phyloP scores from a whole-genome alignment of 1,140 invertebrate species.

The Tachypleus tridentatus region DNA sequence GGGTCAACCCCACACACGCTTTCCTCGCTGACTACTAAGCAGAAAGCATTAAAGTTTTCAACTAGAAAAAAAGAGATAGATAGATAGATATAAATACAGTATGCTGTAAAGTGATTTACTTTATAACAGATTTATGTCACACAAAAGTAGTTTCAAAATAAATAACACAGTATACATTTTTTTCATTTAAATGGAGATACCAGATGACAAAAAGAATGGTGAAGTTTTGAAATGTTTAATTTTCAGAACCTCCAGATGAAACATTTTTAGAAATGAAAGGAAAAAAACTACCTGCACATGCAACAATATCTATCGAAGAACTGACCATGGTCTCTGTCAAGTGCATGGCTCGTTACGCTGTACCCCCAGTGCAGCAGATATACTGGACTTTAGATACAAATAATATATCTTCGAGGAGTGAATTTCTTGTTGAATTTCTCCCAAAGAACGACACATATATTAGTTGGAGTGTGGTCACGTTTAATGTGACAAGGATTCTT shows the following conservation, averaged over 20 bases:
- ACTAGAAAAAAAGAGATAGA: no score
- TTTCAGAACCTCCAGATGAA: slow-evolving; percentile 40
- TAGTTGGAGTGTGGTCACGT: slow-evolving; percentile 53
- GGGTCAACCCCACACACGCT: no score
- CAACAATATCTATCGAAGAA: slow-evolving; percentile 27
- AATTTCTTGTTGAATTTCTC: slow-evolving; percentile 27
- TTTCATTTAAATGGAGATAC: no score
- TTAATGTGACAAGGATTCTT: slow-evolving; percentile 53
- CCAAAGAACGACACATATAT: slow-evolving; percentile 30
- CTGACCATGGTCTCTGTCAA: slow-evolving; percentile 47
- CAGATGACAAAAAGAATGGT: no score
- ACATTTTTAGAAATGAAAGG: slow-evolving; percentile 31
- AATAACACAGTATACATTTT: no score
- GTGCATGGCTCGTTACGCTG: slow-evolving; percentile 69
- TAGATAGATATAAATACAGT: no score
- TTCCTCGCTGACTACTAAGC: no score
- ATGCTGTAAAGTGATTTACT: no score
- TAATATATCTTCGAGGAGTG: slow-evolving; percentile 28
- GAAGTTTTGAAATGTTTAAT: slow-evolving; percentile 24
- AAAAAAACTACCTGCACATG: slow-evolving; percentile 15
- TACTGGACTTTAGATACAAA: slow-evolving; percentile 28
- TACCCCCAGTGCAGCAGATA: slow-evolving; percentile 50
- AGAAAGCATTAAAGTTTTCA: no score
- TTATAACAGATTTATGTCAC: no score
- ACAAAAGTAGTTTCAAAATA: no score